Evolutionary conservation across 2,888 invertebrate genomes (phyloP).

Genomic region (Craniophora ligustri): DNA sequence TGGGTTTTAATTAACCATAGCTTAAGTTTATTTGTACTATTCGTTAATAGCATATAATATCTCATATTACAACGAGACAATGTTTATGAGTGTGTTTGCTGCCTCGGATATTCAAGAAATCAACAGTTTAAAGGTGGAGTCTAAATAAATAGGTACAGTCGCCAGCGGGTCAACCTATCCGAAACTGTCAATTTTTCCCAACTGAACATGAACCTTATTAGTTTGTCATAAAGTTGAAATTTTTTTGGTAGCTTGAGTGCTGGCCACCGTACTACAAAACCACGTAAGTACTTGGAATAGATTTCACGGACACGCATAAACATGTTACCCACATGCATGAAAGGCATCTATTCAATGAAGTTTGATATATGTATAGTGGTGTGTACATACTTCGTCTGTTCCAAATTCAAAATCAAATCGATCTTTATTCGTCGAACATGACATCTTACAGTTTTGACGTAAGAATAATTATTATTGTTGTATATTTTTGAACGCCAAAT

Average conservation of each 20-base stretch:
- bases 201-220: too few species aligned
- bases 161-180: too few species aligned
- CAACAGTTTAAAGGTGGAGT: too few species aligned
- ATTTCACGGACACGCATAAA: constrained; percentile 15
- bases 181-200: too few species aligned
- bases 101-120: not conserved
- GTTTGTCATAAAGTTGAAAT: too few species aligned
- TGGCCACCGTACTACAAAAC: too few species aligned
- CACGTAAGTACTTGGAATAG: not conserved
- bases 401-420: not conserved
- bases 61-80: too few species aligned
- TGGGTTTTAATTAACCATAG: constrained; percentile 13
- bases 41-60: not conserved
- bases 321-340: constrained; percentile 5
- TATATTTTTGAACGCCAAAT: not conserved
- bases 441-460: too few species aligned
- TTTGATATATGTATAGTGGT: not conserved
- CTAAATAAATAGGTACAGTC: not conserved
- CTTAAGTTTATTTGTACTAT: not conserved
- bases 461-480: too few species aligned
- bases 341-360: not conserved
- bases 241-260: too few species aligned
- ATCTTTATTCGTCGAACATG: too few species aligned
- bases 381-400: not conserved
- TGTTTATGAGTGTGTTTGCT: constrained; percentile 9